Conservation (phyloP, 2,797 vertebrate genomes). For the Meriones psammophilus region DNA sequence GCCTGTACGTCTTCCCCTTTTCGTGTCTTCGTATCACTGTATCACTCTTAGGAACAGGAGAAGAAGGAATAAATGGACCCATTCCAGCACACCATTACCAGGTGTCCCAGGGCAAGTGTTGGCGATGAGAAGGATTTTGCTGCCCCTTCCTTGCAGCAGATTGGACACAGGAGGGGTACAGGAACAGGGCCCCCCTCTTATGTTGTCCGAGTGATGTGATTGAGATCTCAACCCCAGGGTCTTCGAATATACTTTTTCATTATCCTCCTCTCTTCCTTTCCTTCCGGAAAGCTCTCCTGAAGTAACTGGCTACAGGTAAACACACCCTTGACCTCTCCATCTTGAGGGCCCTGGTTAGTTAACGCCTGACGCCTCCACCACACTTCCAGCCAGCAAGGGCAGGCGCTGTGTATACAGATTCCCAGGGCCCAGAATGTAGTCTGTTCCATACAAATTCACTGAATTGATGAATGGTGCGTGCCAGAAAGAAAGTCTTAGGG, state of each 20-base stretch:
- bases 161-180: not conserved
- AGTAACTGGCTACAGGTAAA: not conserved
- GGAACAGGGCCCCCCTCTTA: not conserved
- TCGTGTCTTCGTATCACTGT: conserved; percentile 19
- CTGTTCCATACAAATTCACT: conserved; percentile 52
- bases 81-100: not conserved
- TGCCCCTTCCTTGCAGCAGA: not conserved
- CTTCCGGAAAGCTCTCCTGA: conserved; percentile 23
- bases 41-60: conserved; percentile 57
- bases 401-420: not conserved
- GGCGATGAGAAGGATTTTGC: conserved; percentile 13
- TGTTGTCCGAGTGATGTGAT: not conserved
- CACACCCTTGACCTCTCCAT: not conserved
- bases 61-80: conserved; percentile 24
- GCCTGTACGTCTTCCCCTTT: not conserved
- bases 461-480: not conserved
- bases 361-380: not conserved
- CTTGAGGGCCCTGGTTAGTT: conserved; percentile 3
- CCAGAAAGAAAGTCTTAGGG: conserved; percentile 48
- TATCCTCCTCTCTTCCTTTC: not conserved
- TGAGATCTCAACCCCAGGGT: not conserved
- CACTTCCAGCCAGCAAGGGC: not conserved
- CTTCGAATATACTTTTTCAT: conserved; percentile 9
- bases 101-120: not conserved
- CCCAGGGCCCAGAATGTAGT: not conserved